Evolutionary conservation across 2,888 invertebrate genomes (phyloP), one percentile per base, ranked within the genome.

Genomic region (Lycophotia porphyrea): DNA sequence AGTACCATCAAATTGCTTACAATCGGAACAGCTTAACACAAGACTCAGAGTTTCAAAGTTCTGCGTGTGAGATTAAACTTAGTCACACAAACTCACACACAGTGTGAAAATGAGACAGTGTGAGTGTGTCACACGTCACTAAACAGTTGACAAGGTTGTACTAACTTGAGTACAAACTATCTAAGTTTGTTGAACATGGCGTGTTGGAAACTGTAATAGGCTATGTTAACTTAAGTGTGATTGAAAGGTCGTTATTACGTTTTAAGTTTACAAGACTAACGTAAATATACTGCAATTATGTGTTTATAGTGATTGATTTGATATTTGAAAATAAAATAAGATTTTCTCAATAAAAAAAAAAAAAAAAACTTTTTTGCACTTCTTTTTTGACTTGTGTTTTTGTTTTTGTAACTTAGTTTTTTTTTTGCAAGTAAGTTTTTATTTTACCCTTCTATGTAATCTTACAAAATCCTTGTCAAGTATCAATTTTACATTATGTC

Each of bases 131-230:
- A 70, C 70, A 34, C 52, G 49, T 64, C 74, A 81, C 52, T 74
- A 67, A 71, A 72, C 66, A 49, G 72, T 73, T 81, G 58, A 60
- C 67, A 63, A 81, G 74, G 58, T 81, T 71, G 47, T 77, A 61
- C 44, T 47, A 68, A 78, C 44, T 81, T 60, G 47, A 34, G 13
- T 71, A n/a, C 24, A 68, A 74, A 71, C 63, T 74, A 52, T 70
- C 61, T 63, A 78, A 81, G 69, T 81, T 81, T 34, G 24, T 1
- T 58, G 49, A 73, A 70, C 61, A 52, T 73, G 58, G n/a, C 36
- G 24, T 63, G 44, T 73, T 63, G 36, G 39, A 52, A 60, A 34
- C 27, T 39, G 44, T 65, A 71, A 71, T 78, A 63, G 60, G 15
- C 13, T 44, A 15, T 63, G 64, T 49, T 63, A 63, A 63, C 39